Percentiles rank a stretch among this genome's conserved stretches.
Conservation (phyloP, 1,140 invertebrate genomes). For the Tribolium castaneum region DNA sequence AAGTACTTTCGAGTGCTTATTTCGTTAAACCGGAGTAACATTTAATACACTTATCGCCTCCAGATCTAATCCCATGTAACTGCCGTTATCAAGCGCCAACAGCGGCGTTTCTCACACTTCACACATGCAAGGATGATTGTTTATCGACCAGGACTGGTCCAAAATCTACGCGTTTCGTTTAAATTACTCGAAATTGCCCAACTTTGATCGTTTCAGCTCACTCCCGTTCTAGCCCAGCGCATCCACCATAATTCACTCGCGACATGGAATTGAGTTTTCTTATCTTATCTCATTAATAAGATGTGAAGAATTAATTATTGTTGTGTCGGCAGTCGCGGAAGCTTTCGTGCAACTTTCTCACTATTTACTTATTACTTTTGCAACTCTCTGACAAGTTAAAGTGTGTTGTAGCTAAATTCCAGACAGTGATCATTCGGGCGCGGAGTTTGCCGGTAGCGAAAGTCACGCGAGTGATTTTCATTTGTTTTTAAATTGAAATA, state of each 20-base stretch:
- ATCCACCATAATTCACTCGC: background rate
- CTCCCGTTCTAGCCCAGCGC: background rate
- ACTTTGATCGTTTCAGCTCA: constrained; percentile 35
- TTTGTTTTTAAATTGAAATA: background rate
- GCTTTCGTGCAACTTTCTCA: constrained; percentile 7
- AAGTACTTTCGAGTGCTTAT: too few species aligned
- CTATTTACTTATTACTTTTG: constrained; percentile 38
- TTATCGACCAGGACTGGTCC: constrained; percentile 42
- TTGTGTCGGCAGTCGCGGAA: constrained; percentile 2
- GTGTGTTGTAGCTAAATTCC: constrained; percentile 30
- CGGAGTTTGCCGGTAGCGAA: background rate
- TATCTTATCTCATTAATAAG: background rate
- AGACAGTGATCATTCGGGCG: background rate
- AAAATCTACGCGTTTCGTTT: constrained; percentile 3
- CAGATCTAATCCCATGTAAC: background rate
- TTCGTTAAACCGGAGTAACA: background rate
- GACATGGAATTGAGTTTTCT: background rate
- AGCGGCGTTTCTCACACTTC: constrained; percentile 33
- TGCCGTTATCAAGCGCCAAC: background rate
- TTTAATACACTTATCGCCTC: background rate
- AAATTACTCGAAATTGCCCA: constrained; percentile 43
- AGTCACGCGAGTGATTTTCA: constrained; percentile 25
- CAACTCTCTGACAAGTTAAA: constrained; percentile 35
- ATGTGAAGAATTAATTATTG: constrained; percentile 26
- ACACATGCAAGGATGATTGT: constrained; percentile 50